Conservation (phyloP, 2,797 vertebrate species). For the Pantherophis alleghaniensis region DNA sequence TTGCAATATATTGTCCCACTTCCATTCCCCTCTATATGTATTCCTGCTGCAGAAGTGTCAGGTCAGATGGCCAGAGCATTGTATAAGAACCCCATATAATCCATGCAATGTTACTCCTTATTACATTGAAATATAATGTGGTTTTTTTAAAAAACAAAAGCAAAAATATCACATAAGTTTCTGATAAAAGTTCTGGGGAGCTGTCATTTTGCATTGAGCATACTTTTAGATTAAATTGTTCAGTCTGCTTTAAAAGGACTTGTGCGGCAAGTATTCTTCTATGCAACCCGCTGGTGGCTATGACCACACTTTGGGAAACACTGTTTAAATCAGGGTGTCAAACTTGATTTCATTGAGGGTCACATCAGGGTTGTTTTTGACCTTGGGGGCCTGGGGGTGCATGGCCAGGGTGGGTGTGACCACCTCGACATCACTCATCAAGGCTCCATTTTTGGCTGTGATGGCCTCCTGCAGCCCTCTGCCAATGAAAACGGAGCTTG, state of each 20-base stretch:
- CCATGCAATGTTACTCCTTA: neutral
- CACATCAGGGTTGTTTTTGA: no score
- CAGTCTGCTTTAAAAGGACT: neutral
- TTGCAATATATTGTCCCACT: neutral
- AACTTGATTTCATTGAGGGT: no score
- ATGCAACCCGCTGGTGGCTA: neutral
- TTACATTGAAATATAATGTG: neutral
- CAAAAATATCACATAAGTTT: neutral
- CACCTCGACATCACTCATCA: no score
- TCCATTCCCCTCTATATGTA: neutral
- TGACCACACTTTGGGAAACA: neutral
- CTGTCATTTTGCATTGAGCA: neutral
- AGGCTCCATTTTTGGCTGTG: no score
- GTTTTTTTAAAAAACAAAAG: neutral
- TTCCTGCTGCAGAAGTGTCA: neutral
- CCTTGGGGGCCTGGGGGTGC: no score
- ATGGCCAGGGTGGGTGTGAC: no score
- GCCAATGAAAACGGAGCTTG: no score
- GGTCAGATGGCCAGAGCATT: neutral
- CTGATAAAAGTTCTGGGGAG: neutral
- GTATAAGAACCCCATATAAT: neutral
- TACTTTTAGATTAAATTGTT: neutral
- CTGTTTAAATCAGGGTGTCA: neutral
- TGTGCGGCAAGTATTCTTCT: neutral
- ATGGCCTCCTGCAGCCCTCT: no score